Base-by-base conservation (phyloP, 2,888 invertebrate genomes). In the Plusia festucae region DNA sequence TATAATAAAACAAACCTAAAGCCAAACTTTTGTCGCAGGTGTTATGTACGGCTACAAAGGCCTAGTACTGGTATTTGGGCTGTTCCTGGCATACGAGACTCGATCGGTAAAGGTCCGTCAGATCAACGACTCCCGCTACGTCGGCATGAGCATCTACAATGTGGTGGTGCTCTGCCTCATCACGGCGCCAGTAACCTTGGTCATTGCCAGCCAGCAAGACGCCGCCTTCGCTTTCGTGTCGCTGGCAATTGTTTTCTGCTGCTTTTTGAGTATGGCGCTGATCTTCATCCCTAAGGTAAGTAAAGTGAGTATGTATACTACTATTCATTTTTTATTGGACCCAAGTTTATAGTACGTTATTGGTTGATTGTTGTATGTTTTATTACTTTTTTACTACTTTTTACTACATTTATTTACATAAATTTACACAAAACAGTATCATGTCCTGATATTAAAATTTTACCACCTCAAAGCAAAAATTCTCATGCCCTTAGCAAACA, bases 101-200 rank as follows among this genome's bases (percentile, higher is more conserved):
- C 96, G 99, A 61, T 99, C 99, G 75, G 97, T 99, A 77, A 99
- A 99, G 95, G 97, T 99, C 65, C 97, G 98, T 79, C 98, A 99
- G 93, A 98, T 99, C 87, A 99, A 99, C 93, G 99, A 99, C 95
- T 99, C 99, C 0, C 97, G 99, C 85, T 99, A 99, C 91, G 99
- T 99, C 27, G 99, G 99, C 78, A 99, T 99, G 98, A 98, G 99
- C 88, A 99, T 99, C 89, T 99, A 99, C 96, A 99, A 99, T 92
- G 99, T 99, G 80, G 99, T 99, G 75, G 99, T 99, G 49, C 96
- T 99, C 60, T 99, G 99, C 91, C 96, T 99, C 84, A 99, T 99
- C 91, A 99, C 99, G 9, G 99, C 99, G 20, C 99, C 99, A 0
- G 99, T 99, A 65, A 98, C 99, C 52, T 97, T 99, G 95, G 99